These are phyloP conservation scores for Poeciliopsis infans DNA, from an alignment of 2,797 vertebrate genomes.

Conservation along the genomic window DNA sequence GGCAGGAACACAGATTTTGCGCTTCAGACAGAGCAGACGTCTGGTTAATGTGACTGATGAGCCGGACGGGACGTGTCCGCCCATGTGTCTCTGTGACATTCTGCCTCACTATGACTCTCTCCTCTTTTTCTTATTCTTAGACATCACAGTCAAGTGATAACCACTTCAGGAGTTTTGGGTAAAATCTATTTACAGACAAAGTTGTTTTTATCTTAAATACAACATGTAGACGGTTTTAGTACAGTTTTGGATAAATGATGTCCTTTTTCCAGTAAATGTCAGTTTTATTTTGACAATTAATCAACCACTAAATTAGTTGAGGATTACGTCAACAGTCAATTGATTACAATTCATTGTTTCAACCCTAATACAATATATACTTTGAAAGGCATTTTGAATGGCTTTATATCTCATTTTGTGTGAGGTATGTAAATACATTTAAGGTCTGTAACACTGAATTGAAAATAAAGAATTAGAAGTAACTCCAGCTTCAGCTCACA, in stretches of 20 bases:
- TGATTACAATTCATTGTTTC: too few relatives aligned
- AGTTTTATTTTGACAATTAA: too few relatives aligned
- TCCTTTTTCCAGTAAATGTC: too few relatives aligned
- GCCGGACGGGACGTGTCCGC: slow-evolving; percentile 22
- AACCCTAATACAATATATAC: too few relatives aligned
- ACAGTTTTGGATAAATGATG: too few relatives aligned
- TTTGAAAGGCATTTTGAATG: background rate
- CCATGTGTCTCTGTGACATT: slow-evolving; percentile 4
- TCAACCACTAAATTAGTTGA: too few relatives aligned
- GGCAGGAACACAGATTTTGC: slow-evolving; percentile 38
- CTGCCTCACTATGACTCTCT: background rate
- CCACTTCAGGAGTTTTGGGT: too few relatives aligned
- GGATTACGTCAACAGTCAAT: too few relatives aligned
- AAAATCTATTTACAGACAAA: too few relatives aligned
- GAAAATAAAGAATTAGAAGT: background rate
- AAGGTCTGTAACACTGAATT: background rate
- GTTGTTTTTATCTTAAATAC: too few relatives aligned
- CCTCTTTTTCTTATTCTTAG: background rate
- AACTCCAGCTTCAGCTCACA: slow-evolving; percentile 35
- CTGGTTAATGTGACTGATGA: slow-evolving; percentile 49
- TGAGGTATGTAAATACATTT: background rate
- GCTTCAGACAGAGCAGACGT: slow-evolving; percentile 45
- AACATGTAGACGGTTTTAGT: too few relatives aligned
- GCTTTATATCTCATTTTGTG: background rate
- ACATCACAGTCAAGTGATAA: background rate